Conservation (phyloP, 2,888 invertebrate genomes). For the Aphodius granarius region DNA sequence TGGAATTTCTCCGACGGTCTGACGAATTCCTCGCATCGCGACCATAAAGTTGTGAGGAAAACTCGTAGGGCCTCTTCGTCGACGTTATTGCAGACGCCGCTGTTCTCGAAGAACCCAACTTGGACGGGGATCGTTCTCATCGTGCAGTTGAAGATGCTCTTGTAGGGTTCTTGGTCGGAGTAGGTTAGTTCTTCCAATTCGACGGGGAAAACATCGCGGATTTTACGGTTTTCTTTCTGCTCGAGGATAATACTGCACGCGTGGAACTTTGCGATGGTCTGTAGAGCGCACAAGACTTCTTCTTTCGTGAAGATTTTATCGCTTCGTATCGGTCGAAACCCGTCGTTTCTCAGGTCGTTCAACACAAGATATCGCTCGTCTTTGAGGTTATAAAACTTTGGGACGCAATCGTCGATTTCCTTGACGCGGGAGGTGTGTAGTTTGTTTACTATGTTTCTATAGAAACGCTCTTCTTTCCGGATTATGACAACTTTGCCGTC, state of each 20-base stretch:
- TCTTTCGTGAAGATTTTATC: neutral
- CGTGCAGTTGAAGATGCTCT: conserved; percentile 43
- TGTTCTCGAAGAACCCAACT: conserved; percentile 32
- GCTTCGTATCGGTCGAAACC: conserved; percentile 37
- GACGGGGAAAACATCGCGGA: conserved; percentile 37
- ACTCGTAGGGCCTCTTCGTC: neutral
- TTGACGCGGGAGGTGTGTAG: conserved; percentile 43
- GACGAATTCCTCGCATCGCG: conserved; percentile 2
- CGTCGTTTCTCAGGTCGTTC: conserved; percentile 46
- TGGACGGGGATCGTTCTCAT: conserved; percentile 43
- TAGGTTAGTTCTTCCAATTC: conserved; percentile 51
- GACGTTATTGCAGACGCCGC: neutral
- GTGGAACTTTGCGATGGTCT: conserved; percentile 41
- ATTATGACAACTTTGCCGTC: conserved; percentile 55
- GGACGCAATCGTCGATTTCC: conserved; percentile 41
- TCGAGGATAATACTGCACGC: conserved; percentile 49
- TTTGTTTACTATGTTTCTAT: conserved; percentile 51
- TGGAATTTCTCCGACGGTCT: conserved; percentile 47
- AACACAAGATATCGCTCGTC: conserved; percentile 45
- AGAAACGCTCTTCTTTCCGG: conserved; percentile 56
- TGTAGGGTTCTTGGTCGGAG: conserved; percentile 42
- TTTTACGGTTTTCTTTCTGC: conserved; percentile 29
- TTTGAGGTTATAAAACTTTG: conserved; percentile 45
- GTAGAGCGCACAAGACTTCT: conserved; percentile 34
- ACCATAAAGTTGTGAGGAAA: neutral